These are phyloP conservation scores for Mungos mungo DNA, from an alignment of 2,113 vertebrate species.

Conservation along the genomic window DNA sequence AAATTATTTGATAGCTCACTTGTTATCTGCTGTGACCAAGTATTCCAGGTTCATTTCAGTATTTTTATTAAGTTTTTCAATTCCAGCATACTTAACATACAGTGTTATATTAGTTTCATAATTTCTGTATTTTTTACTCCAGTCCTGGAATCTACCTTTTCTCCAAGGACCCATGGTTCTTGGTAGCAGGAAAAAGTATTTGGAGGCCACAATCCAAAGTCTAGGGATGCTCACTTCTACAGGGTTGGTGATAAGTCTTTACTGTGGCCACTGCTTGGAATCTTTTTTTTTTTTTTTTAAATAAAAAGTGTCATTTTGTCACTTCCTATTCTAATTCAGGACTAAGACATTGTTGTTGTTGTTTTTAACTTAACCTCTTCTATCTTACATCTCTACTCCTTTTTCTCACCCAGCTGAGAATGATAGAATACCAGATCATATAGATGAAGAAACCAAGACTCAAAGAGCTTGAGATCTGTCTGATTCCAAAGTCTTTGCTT, in stretches of 20 bases:
- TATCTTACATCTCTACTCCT: not conserved
- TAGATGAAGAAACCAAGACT: conserved; percentile 22
- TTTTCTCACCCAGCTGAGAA: not conserved
- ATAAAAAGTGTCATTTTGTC: not conserved
- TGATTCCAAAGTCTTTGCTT: conserved; percentile 21
- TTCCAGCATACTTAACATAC: not conserved
- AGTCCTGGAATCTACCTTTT: not conserved
- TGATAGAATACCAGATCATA: not conserved
- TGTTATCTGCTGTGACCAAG: not conserved
- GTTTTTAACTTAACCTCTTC: not conserved
- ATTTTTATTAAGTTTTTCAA: not conserved
- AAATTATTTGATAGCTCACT: not conserved
- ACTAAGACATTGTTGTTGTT: not conserved
- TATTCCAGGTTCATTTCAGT: not conserved
- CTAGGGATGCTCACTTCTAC: not conserved
- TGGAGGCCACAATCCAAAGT: not conserved
- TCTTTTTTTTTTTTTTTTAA: not conserved
- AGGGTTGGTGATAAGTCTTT: not conserved
- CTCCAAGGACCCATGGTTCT: not conserved
- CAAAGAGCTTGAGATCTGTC: not conserved
- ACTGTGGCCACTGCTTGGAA: not conserved
- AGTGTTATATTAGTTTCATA: not conserved
- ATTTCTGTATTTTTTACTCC: not conserved
- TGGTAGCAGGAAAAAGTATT: not conserved
- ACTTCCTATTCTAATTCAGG: conserved; percentile 11